Evolutionary conservation across 92 coral and sea anemone species (phyloP).

Genomic region (Palythoa grandiflora): DNA sequence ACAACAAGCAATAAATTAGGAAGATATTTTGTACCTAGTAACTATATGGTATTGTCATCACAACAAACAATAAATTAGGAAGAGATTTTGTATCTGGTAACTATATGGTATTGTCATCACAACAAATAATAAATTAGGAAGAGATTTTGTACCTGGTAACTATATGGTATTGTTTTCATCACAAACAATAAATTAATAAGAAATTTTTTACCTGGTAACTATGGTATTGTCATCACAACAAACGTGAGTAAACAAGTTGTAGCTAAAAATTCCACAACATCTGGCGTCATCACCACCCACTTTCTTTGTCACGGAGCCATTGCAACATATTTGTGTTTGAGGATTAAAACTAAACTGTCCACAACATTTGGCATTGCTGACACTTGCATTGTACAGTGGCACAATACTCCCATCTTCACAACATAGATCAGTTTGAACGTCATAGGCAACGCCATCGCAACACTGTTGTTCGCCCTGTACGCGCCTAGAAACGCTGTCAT

Average conservation of each 20-base stretch:
- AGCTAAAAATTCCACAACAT: constrained; percentile 49
- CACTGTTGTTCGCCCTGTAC: constrained; percentile 8
- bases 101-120: too few relatives aligned
- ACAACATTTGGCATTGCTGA: constrained; percentile 48
- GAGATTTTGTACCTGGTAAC: too few relatives aligned
- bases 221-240: constrained; percentile 46
- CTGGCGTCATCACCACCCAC: constrained; percentile 8
- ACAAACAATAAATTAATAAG: not conserved
- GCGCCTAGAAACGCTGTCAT: constrained; percentile 30
- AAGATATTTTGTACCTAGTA: too few relatives aligned
- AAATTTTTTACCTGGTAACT: constrained; percentile 6
- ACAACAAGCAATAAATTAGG: too few relatives aligned
- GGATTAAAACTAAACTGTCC: constrained; percentile 39
- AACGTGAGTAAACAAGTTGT: constrained; percentile 37
- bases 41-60: too few relatives aligned
- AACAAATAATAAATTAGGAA: too few relatives aligned
- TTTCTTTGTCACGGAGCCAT: constrained; percentile 16
- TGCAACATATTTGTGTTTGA: constrained; percentile 46
- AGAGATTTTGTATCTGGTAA: not conserved
- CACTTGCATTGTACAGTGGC: constrained; percentile 23
- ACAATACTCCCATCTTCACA: constrained; percentile 41
- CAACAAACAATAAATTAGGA: not conserved
- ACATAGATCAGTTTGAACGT: constrained; percentile 30
- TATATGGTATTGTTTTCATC: too few relatives aligned
- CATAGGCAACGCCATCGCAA: constrained; percentile 35